Evolutionary conservation across 2,113 vertebrate genomes (phyloP), one percentile per base, ranked within the genome.

Genomic region (Thomomys bottae): DNA sequence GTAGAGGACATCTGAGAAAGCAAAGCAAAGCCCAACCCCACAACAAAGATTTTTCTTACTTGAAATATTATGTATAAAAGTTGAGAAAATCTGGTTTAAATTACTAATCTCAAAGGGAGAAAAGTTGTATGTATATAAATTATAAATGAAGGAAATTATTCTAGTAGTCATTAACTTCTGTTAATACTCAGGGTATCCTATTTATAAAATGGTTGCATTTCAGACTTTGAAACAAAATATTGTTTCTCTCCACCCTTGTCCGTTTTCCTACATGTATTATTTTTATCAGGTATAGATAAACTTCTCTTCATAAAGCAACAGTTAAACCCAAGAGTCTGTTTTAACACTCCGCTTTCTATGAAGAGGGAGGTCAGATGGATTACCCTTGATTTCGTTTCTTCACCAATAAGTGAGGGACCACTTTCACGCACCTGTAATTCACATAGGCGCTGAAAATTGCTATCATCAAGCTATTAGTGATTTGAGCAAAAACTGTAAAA

Each of bases 301-400:
- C 40, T 87, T 45, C 71, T 64, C 64, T 87, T 93, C 68, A 87
- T 79, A 84, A 24, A 40, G 34, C 34, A 81, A 68, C 3, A 88
- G 76, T 54, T 89, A 89, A 90, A 92, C 64, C 21, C 63, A 32
- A 45, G 94, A 81, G 24, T 66, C 38, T 63, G 54, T 92, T 68
- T 20, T 57, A 72, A 89, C 3, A 77, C 28, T 4, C 3, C 45
- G 23, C 54, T 93, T 34, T 93, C 87, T 87, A 49, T 72, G 79
- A 93, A 94, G 54, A 93, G 84, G 88, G 36, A 92, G 63, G 71
- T 90, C 87, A 88, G 89, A 71, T 82, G 76, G 83, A 81, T 94
- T 90, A 84, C 91, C 89, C 61, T 83, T 85, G 88, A 94, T 90
- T 95, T 95, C 38, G 68, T 87, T 90, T 93, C 71, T 94, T 92